Percentiles rank a stretch among this genome's conserved stretches.
Conservation (phyloP, 2,888 invertebrate species). For the Balanococcus diminutus region DNA sequence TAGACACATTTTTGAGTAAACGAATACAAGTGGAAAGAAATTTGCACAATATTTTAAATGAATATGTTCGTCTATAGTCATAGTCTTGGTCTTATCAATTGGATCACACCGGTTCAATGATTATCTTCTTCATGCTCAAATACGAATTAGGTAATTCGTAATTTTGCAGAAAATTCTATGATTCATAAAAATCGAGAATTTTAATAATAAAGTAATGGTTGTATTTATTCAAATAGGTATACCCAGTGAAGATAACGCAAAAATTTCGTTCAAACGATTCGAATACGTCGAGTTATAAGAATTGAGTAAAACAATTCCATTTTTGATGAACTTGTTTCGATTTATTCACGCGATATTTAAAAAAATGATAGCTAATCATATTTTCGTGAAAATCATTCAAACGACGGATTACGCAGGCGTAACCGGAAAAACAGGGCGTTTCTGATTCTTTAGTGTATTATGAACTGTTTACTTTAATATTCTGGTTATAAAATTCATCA, state of each 20-base stretch:
- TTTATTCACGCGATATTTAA: neutral
- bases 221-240: too few relatives aligned
- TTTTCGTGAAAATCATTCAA: neutral
- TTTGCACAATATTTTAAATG: neutral
- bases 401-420: neutral
- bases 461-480: conserved; percentile 5
- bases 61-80: neutral
- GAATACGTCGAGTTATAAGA: neutral
- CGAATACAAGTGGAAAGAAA: neutral
- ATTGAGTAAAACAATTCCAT: neutral
- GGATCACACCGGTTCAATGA: neutral
- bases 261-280: too few relatives aligned
- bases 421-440: conserved; percentile 22
- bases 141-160: too few relatives aligned
- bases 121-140: too few relatives aligned
- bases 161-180: too few relatives aligned
- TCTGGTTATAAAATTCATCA: neutral
- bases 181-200: too few relatives aligned
- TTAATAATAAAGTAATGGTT: too few relatives aligned
- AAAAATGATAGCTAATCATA: neutral
- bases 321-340: neutral
- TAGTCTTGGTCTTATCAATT: neutral
- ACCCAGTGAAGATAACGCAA: too few relatives aligned
- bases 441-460: neutral
- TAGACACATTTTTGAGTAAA: neutral